phyloP scores from a whole-genome alignment of 2,888 invertebrate species.

The Seira ritae region DNA sequence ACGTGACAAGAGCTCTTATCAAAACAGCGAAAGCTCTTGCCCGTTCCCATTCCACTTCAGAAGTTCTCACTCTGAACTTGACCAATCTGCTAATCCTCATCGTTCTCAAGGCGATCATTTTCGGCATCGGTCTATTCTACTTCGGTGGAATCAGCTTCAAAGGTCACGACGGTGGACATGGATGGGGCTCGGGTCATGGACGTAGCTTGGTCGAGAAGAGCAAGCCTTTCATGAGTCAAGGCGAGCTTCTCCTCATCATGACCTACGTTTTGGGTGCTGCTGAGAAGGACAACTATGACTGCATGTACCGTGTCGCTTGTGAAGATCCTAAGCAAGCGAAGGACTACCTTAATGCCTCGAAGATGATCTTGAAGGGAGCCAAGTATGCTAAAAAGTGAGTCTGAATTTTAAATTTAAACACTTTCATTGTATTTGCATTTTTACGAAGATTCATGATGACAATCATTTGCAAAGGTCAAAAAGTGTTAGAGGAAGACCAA shows the following conservation, averaged over 20 bases:
- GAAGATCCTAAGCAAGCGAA: conserved; percentile 84
- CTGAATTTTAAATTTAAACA: too few relatives aligned
- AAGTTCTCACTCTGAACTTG: conserved; percentile 88
- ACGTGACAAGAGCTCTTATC: conserved; percentile 69
- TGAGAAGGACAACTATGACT: conserved; percentile 81
- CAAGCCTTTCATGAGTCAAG: conserved; percentile 78
- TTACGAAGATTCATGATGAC: too few relatives aligned
- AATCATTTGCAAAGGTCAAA: too few relatives aligned
- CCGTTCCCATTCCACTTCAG: conserved; percentile 74
- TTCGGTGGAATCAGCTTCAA: conserved; percentile 74
- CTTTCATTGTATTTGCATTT: conserved; percentile 29
- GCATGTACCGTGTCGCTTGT: conserved; percentile 86
- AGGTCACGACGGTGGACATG: conserved; percentile 78
- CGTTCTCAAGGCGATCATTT: conserved; percentile 87
- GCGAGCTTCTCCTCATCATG: conserved; percentile 84
- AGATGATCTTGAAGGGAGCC: conserved; percentile 84
- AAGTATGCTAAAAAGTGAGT: conserved; percentile 83
- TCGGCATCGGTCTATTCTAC: conserved; percentile 84
- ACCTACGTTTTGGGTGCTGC: conserved; percentile 82
- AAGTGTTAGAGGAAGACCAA: conserved; percentile 44
- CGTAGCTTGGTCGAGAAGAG: conserved; percentile 68
- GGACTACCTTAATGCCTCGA: conserved; percentile 86
- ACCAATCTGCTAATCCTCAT: conserved; percentile 88
- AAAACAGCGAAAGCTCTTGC: conserved; percentile 72
- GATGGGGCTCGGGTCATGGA: conserved; percentile 62